These are phyloP conservation scores for Oncorhynchus clarkii DNA, from an alignment of 2,113 vertebrate species.

Conservation along the genomic window DNA sequence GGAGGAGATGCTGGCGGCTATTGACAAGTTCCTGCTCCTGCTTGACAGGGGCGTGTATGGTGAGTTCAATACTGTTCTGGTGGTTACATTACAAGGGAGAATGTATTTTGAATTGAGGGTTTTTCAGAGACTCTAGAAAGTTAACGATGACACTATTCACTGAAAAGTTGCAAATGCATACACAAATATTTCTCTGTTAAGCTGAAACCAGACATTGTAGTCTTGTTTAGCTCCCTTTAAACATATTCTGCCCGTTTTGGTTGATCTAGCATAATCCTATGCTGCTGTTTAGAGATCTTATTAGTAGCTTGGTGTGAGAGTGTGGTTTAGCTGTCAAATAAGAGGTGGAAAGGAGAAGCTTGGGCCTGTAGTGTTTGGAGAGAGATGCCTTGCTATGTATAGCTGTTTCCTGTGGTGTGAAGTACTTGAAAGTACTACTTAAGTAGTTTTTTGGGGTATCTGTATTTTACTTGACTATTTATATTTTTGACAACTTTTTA, in stretches of 20 bases:
- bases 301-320: slow-evolving; percentile 1
- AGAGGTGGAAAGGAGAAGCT: slow-evolving; percentile 1
- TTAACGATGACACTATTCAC: neutral
- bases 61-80: slow-evolving; percentile 49
- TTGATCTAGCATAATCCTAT: neutral
- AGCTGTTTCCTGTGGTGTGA: neutral
- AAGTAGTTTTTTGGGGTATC: no score
- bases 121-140: neutral
- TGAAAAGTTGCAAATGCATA: neutral
- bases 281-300: neutral
- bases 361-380: neutral
- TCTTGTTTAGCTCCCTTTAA: neutral
- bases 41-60: slow-evolving; percentile 83
- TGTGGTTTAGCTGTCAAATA: neutral
- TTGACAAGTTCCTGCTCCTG: slow-evolving; percentile 78
- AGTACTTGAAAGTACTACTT: no score
- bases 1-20: slow-evolving; percentile 77
- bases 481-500: no score
- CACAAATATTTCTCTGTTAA: neutral
- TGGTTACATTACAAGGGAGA: neutral
- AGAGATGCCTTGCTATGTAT: slow-evolving; percentile 15
- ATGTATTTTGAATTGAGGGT: neutral
- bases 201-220: no score
- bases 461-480: no score
- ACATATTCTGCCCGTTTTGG: neutral